phyloP scores from a whole-genome alignment of 2,113 vertebrate species.

The Hippotragus niger region DNA sequence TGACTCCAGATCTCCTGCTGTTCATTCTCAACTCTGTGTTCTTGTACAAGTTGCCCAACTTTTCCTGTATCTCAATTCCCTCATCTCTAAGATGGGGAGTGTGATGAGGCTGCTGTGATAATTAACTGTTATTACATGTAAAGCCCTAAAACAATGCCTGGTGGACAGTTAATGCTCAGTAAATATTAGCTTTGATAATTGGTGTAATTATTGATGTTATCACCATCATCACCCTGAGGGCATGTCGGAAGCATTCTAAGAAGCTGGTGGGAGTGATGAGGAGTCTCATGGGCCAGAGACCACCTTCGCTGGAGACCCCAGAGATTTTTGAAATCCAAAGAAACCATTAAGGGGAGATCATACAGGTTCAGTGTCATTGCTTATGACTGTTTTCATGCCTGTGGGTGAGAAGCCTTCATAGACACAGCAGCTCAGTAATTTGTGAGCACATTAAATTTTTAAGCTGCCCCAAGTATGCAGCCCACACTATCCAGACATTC shows the following conservation, averaged over 20 bases:
- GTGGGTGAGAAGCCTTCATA: not conserved
- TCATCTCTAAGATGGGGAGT: not conserved
- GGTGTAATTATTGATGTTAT: not conserved
- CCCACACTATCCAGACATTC: constrained; percentile 33
- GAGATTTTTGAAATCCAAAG: not conserved
- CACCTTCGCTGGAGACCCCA: not conserved
- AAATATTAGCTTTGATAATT: not conserved
- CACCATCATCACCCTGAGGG: not conserved
- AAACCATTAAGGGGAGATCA: not conserved
- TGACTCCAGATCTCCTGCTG: not conserved
- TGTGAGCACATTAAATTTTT: constrained; percentile 39
- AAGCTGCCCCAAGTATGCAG: not conserved
- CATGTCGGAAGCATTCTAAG: not conserved
- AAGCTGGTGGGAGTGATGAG: not conserved
- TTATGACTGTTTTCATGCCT: not conserved
- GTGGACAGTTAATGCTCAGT: not conserved
- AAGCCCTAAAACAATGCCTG: not conserved
- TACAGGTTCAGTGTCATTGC: not conserved
- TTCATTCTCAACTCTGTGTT: not conserved
- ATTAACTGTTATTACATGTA: not conserved
- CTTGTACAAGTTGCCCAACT: not conserved
- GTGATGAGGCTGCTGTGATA: not conserved
- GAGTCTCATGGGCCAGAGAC: not conserved
- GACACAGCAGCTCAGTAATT: not conserved
- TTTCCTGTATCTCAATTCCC: not conserved